A percentile compares a stretch with the other conserved stretches of the same genome.
Conservation (phyloP, 1,140 invertebrate species). For the Vanessa atalanta region DNA sequence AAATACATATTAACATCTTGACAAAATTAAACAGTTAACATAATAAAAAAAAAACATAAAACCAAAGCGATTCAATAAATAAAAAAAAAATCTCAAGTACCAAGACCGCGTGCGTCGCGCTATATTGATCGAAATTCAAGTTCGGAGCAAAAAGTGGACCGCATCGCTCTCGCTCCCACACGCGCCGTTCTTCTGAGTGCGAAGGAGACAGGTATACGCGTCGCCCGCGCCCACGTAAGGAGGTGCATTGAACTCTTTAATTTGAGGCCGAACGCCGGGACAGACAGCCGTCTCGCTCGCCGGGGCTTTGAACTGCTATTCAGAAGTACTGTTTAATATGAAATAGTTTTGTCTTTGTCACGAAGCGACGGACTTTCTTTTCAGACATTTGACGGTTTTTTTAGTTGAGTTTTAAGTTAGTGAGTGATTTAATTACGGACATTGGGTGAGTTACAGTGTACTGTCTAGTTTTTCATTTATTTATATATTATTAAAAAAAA, state of each 20-base stretch:
- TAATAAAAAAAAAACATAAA: not conserved
- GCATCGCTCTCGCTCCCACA: slow-evolving; percentile 45
- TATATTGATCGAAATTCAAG: slow-evolving; percentile 74
- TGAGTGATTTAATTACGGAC: not conserved
- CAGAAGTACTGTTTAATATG: slow-evolving; percentile 36
- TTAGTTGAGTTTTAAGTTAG: slow-evolving; percentile 2
- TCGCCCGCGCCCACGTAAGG: slow-evolving; percentile 58
- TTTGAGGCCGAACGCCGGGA: slow-evolving; percentile 46
- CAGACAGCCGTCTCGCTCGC: slow-evolving; percentile 52
- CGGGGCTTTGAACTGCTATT: slow-evolving; percentile 19
- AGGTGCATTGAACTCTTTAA: slow-evolving; percentile 65
- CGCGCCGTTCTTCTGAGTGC: slow-evolving; percentile 10
- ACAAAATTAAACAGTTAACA: not conserved
- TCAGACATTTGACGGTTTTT: slow-evolving; percentile 46
- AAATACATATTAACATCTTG: too few relatives aligned
- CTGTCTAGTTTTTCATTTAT: too few relatives aligned
- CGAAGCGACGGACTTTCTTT: slow-evolving; percentile 46
- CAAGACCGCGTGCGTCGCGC: slow-evolving; percentile 54
- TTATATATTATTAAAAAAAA: too few relatives aligned
- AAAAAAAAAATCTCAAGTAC: slow-evolving; percentile 48
- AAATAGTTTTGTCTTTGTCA: slow-evolving; percentile 42
- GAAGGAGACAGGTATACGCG: slow-evolving; percentile 43
- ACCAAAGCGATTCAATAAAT: slow-evolving; percentile 3
- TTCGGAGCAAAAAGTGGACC: slow-evolving; percentile 70
- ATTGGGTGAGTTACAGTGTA: not conserved